These are phyloP conservation scores for Malaclemys terrapin DNA, from an alignment of 2,113 vertebrate species.

Conservation along the genomic window DNA sequence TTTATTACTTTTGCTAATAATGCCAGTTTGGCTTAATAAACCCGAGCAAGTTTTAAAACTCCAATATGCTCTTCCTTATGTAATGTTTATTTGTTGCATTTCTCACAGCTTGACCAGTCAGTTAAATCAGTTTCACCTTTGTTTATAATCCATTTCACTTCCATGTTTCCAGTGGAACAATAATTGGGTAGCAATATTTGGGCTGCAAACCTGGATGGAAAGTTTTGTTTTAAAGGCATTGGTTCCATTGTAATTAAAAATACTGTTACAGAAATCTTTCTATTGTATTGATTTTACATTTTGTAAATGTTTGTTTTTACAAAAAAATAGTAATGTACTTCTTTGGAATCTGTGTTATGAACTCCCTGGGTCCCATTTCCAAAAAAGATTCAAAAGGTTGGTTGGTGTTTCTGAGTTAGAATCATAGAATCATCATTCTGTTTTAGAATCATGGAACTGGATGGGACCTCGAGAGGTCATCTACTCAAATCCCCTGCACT, in stretches of 20 bases:
- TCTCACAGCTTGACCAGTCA: neutral
- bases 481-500: no score
- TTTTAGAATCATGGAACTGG: no score
- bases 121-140: neutral
- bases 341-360: neutral
- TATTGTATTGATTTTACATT: neutral
- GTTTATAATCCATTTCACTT: neutral
- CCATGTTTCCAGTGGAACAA: neutral
- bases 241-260: neutral
- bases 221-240: neutral
- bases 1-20: neutral
- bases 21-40: neutral
- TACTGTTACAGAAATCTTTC: neutral
- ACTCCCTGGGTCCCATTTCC: neutral
- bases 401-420: neutral
- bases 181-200: neutral
- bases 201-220: neutral
- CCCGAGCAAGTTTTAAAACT: neutral
- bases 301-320: neutral
- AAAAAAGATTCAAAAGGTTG: neutral
- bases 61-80: neutral
- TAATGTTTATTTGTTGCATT: neutral
- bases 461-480: no score
- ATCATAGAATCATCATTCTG: no score
- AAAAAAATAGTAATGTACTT: neutral